Evolutionary conservation across 2,888 invertebrate species (phyloP), one percentile per base, ranked within the genome.

Genomic region (Esperia sulphurella): DNA sequence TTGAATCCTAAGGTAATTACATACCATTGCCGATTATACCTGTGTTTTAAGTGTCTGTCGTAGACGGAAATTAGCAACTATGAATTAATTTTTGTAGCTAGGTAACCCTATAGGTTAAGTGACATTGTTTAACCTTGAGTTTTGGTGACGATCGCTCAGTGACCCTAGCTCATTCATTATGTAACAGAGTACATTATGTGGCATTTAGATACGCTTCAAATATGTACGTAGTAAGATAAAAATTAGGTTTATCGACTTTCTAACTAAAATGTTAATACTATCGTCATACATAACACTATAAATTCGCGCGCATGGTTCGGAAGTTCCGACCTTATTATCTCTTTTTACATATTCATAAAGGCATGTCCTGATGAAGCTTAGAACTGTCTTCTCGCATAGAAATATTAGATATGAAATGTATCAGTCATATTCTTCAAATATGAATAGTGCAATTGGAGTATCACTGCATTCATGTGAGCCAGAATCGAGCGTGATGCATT

Each of bases 1-100:
- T 83, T 90, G 68, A 88, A 90, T 84, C 79, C 90, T 71, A 90
- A 90, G 89, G 90, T 90, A 70, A n/a, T 35, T 9, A 31, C 31
- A 31, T 2, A 21, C 21, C 5, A 21, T 21, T 21, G 3, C 2
- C 21, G 3, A 21, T 21, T 21, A 3, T 21, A 3, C 21, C 21
- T 21, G 21, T 21, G 21, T 21, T 21, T 21, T 3, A 21, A n/a
- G n/a, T n/a, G n/a, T n/a, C n/a, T 14, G 12, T 40, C 3, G 35
- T n/a, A 35, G n/a, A 35, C 3, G 35, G n/a, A 21, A 21, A 21
- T 21, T 3, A 5, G 21, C 21, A 21, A 21, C 21, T 21, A 21
- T 21, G 21, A 21, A 21, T 21, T 21, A 21, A 21, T 21, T 21
- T n/a, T 21, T 3, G 21, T 21, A 21, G 21, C 21, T 5, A 21